Evolutionary conservation across 2,888 invertebrate genomes (phyloP).

Genomic region (Lepidonotus clava): DNA sequence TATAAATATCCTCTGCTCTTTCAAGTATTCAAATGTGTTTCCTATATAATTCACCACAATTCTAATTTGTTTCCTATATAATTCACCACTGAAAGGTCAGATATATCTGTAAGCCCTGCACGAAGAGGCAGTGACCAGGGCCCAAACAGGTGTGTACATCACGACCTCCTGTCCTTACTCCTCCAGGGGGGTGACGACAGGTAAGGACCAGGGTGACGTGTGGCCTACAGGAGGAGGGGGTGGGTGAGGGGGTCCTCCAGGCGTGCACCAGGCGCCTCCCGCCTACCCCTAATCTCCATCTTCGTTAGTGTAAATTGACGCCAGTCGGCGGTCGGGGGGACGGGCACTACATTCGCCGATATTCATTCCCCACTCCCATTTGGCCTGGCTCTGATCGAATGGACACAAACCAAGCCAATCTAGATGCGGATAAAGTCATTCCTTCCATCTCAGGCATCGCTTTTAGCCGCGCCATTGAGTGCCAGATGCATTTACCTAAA

Average conservation of each 20-base stretch:
- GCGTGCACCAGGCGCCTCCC: background rate
- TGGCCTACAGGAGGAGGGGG: background rate
- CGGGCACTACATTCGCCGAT: constrained; percentile 30
- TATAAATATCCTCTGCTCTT: too few relatives aligned
- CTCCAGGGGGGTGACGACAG: background rate
- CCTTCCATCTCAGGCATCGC: background rate
- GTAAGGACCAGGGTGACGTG: too few relatives aligned
- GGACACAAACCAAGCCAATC: constrained; percentile 46
- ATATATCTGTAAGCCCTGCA: too few relatives aligned
- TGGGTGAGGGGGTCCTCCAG: background rate
- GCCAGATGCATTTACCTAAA: constrained; percentile 24
- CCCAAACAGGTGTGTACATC: background rate
- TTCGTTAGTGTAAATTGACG: constrained; percentile 40
- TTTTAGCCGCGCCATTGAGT: constrained; percentile 10
- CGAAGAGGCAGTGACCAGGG: too few relatives aligned
- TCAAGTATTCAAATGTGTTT: too few relatives aligned
- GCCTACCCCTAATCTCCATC: too few relatives aligned
- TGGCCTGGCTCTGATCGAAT: background rate
- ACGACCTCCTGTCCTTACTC: background rate
- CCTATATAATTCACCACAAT: too few relatives aligned
- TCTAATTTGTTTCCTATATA: too few relatives aligned
- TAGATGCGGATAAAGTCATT: constrained; percentile 22
- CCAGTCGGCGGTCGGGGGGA: background rate
- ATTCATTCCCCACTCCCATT: constrained; percentile 34
- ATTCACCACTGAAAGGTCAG: too few relatives aligned